Percentiles rank a stretch among this genome's conserved stretches.
Evolutionary conservation across 2,888 invertebrate genomes (phyloP).

Genomic region (Polydrusus tereticollis): DNA sequence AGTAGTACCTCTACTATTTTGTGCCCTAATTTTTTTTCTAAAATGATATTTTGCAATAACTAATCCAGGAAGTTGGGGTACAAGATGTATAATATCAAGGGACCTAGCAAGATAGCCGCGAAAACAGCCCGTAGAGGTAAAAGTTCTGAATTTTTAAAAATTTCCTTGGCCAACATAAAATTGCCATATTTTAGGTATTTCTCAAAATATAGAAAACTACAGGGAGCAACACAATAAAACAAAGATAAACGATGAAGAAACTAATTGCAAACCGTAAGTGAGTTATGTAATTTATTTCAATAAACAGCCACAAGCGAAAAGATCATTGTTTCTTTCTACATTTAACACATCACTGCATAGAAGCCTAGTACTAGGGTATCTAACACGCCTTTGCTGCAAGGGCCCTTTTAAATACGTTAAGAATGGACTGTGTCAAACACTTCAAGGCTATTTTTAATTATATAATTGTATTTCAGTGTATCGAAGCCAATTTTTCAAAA

Average conservation of each 20-base stretch:
- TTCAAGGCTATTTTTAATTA: constrained; percentile 6
- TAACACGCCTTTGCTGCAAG: too few relatives aligned
- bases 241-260: constrained; percentile 77
- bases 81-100: constrained; percentile 88
- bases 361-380: too few relatives aligned
- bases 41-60: constrained; percentile 1
- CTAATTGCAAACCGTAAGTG: constrained; percentile 76
- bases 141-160: constrained; percentile 13
- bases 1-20: not conserved
- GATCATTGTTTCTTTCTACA: not conserved
- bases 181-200: constrained; percentile 72
- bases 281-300: constrained; percentile 45
- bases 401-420: too few relatives aligned
- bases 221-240: constrained; percentile 79
- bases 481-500: constrained; percentile 87
- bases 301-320: not conserved
- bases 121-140: constrained; percentile 82
- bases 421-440: too few relatives aligned
- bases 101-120: constrained; percentile 89
- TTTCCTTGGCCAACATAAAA: not conserved
- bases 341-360: too few relatives aligned
- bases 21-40: not conserved
- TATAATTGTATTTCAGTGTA: constrained; percentile 70
- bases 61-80: not conserved
- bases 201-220: constrained; percentile 85